These are phyloP conservation scores for Catharus bicknelli DNA, from an alignment of 2,113 vertebrate species.

Conservation along the genomic window DNA sequence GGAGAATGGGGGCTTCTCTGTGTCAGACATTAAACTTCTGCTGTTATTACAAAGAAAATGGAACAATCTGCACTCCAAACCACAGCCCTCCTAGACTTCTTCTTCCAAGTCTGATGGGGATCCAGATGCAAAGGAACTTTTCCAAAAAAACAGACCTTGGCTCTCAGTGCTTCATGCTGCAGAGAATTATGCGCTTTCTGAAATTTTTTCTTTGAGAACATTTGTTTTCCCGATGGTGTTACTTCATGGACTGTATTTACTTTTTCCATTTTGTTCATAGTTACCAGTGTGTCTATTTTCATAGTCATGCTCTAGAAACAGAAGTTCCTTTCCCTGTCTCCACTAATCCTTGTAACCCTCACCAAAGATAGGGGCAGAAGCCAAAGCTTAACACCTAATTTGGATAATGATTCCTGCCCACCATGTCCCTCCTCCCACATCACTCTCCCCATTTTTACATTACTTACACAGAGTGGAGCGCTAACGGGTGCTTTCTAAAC, in stretches of 20 bases:
- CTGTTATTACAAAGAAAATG: conserved; percentile 37
- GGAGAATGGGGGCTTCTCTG: neutral
- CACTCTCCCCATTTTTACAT: conserved; percentile 39
- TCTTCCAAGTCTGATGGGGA: conserved; percentile 61
- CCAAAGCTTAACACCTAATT: conserved; percentile 61
- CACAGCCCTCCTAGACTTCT: conserved; percentile 54
- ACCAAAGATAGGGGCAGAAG: conserved; percentile 28
- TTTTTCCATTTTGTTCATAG: conserved; percentile 66
- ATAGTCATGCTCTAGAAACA: conserved; percentile 45
- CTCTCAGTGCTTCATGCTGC: conserved; percentile 46
- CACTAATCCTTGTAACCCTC: conserved; percentile 50
- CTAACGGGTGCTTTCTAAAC: conserved; percentile 4
- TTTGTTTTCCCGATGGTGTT: conserved; percentile 68
- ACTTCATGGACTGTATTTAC: conserved; percentile 57
- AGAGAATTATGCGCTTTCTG: conserved; percentile 51
- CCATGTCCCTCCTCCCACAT: conserved; percentile 16
- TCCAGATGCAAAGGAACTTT: conserved; percentile 69
- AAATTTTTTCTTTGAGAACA: conserved; percentile 60
- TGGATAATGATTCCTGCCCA: conserved; percentile 42
- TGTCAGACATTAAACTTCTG: conserved; percentile 40
- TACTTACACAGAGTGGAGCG: neutral
- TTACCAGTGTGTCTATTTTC: conserved; percentile 60
- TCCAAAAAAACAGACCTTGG: conserved; percentile 63
- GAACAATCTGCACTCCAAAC: conserved; percentile 60
- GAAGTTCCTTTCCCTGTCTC: conserved; percentile 38